Percentiles rank a stretch among this genome's conserved stretches.
These are phyloP conservation scores for Edolisoma coerulescens DNA, from an alignment of 2,113 vertebrate genomes.

Conservation along the genomic window DNA sequence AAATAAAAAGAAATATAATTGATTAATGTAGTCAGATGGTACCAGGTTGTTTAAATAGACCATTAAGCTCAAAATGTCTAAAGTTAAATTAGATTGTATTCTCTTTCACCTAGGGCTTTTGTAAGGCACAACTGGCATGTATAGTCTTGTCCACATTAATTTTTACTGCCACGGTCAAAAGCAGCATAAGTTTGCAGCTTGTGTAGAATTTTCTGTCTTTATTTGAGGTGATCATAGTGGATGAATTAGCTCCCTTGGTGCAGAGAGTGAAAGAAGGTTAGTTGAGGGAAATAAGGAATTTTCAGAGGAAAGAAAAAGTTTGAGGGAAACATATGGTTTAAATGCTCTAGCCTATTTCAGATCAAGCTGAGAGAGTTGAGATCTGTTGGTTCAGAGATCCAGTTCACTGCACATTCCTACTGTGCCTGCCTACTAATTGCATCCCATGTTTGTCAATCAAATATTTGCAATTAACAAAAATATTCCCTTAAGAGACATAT, in stretches of 20 bases:
- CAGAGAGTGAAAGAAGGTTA: constrained; percentile 65
- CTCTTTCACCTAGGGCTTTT: constrained; percentile 50
- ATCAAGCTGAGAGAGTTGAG: constrained; percentile 89
- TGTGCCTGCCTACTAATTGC: constrained; percentile 89
- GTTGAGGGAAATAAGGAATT: constrained; percentile 75
- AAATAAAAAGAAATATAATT: constrained; percentile 63
- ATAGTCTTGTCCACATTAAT: constrained; percentile 70
- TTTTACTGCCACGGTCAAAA: constrained; percentile 69
- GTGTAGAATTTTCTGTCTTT: constrained; percentile 67
- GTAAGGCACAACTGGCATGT: constrained; percentile 58
- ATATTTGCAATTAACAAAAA: constrained; percentile 88
- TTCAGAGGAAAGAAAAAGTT: constrained; percentile 72
- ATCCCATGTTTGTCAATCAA: constrained; percentile 94
- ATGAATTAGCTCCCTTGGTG: constrained; percentile 71
- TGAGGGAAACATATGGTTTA: constrained; percentile 88
- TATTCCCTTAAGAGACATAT: constrained; percentile 83
- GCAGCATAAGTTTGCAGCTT: constrained; percentile 59
- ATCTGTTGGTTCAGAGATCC: constrained; percentile 88
- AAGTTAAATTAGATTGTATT: constrained; percentile 64
- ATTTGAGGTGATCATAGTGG: constrained; percentile 56
- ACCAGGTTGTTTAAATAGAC: constrained; percentile 56
- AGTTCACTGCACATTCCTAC: constrained; percentile 89
- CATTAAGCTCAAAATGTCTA: constrained; percentile 52
- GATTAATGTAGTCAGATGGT: constrained; percentile 60
- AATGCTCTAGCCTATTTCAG: constrained; percentile 81